Conservation (phyloP, 2,888 invertebrate genomes). For the Polymixis flavicincta region DNA sequence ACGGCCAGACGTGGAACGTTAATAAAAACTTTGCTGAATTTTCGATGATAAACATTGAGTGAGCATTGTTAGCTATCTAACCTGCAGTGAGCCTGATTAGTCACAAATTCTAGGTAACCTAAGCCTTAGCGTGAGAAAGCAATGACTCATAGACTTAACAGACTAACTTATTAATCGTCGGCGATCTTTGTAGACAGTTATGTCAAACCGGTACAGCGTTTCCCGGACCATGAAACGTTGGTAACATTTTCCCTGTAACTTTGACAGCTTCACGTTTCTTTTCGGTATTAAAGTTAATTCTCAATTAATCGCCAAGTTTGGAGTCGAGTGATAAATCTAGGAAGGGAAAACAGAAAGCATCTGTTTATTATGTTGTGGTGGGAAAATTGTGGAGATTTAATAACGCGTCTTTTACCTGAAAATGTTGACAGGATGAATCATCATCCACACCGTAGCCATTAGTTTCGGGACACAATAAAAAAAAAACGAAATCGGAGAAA, state of each 20-base stretch:
- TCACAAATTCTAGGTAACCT: slow-evolving; percentile 80
- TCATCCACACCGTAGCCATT: neutral
- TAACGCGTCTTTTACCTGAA: slow-evolving; percentile 14
- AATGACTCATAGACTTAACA: slow-evolving; percentile 80
- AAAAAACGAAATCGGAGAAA: slow-evolving; percentile 40
- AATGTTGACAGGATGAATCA: slow-evolving; percentile 15
- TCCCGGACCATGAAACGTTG: slow-evolving; percentile 55
- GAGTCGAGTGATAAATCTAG: slow-evolving; percentile 24
- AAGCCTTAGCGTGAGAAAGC: slow-evolving; percentile 74
- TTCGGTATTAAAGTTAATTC: slow-evolving; percentile 59
- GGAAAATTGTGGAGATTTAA: slow-evolving; percentile 8
- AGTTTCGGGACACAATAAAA: slow-evolving; percentile 22
- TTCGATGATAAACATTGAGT: slow-evolving; percentile 60
- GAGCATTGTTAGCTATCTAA: slow-evolving; percentile 29
- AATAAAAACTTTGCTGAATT: slow-evolving; percentile 49
- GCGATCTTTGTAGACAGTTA: slow-evolving; percentile 61
- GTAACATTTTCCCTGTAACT: slow-evolving; percentile 55
- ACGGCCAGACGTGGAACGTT: slow-evolving; percentile 59
- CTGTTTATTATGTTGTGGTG: slow-evolving; percentile 5
- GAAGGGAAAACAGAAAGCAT: slow-evolving; percentile 19
- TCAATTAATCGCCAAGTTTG: slow-evolving; percentile 64
- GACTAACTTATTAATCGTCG: slow-evolving; percentile 63
- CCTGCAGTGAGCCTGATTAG: slow-evolving; percentile 75
- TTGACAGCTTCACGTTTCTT: slow-evolving; percentile 38
- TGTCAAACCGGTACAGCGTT: slow-evolving; percentile 60